Conservation (phyloP, 2,113 vertebrate genomes). For the Pluvianellus socialis region DNA sequence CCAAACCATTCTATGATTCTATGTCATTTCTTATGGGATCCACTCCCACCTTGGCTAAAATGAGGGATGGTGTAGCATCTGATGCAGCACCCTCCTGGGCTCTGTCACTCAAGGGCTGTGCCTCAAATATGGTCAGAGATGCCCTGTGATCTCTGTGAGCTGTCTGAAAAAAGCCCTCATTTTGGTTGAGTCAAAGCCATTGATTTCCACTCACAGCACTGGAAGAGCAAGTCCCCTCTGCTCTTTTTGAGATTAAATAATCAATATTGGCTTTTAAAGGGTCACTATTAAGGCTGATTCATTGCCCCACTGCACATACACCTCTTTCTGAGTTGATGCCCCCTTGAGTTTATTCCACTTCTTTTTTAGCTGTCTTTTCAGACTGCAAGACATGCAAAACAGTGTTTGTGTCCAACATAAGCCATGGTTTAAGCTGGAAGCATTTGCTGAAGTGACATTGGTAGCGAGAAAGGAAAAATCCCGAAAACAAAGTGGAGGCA, state of each 20-base stretch:
- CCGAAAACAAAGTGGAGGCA: not conserved
- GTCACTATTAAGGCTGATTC: not conserved
- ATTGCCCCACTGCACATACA: not conserved
- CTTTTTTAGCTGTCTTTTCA: not conserved
- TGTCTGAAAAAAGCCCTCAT: not conserved
- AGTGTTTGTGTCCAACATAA: not conserved
- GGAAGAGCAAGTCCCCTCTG: not conserved
- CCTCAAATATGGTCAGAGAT: not conserved
- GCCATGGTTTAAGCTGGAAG: not conserved
- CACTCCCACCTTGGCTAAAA: not conserved
- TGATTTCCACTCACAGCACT: not conserved
- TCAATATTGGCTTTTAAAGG: not conserved
- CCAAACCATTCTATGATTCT: not conserved
- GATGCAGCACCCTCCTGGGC: not conserved
- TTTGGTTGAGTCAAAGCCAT: not conserved
- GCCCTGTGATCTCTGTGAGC: not conserved
- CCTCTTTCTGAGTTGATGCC: not conserved
- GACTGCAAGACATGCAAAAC: not conserved
- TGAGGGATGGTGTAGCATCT: not conserved
- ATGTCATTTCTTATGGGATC: too few relatives aligned
- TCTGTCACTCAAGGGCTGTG: not conserved
- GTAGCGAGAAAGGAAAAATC: not conserved
- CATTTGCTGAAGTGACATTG: not conserved
- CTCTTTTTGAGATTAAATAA: not conserved
- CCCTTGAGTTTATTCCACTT: not conserved